A percentile compares a stretch with the other conserved stretches of the same genome.
Evolutionary conservation across 2,113 vertebrate species (phyloP).

Genomic region (Rutilus rutilus): DNA sequence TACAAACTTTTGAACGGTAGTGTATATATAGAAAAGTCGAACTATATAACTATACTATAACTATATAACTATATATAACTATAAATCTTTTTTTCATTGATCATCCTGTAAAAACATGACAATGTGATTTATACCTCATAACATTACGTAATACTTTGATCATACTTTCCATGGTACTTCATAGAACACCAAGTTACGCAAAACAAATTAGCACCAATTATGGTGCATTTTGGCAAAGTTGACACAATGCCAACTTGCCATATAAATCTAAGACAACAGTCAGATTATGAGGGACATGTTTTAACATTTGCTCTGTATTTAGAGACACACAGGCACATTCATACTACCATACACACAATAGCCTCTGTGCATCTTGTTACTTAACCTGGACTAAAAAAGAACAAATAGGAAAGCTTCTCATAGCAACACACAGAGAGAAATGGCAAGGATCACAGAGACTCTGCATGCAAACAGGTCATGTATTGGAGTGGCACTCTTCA

Average conservation of each 20-base stretch:
- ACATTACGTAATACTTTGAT: background rate
- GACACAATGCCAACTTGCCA: background rate
- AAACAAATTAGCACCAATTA: background rate
- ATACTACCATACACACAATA: background rate
- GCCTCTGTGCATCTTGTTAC: slow-evolving; percentile 14
- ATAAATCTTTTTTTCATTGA: background rate
- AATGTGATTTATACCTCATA: background rate
- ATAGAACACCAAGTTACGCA: background rate
- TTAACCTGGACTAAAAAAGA: slow-evolving; percentile 9
- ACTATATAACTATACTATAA: too few relatives aligned
- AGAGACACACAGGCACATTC: background rate
- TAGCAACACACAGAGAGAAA: slow-evolving; percentile 11
- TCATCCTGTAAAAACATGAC: background rate
- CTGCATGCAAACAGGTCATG: slow-evolving; percentile 19
- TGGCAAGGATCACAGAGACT: slow-evolving; percentile 28
- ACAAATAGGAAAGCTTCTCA: slow-evolving; percentile 2
- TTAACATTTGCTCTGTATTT: background rate
- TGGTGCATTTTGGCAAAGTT: background rate
- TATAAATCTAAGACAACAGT: background rate
- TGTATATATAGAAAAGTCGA: too few relatives aligned
- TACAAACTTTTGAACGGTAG: too few relatives aligned
- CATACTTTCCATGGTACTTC: background rate
- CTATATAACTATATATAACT: too few relatives aligned
- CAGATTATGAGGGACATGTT: background rate
- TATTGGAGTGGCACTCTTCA: slow-evolving; percentile 25